These are phyloP conservation scores for Antheraea mylitta DNA, from an alignment of 1,140 invertebrate species.

Conservation along the genomic window DNA sequence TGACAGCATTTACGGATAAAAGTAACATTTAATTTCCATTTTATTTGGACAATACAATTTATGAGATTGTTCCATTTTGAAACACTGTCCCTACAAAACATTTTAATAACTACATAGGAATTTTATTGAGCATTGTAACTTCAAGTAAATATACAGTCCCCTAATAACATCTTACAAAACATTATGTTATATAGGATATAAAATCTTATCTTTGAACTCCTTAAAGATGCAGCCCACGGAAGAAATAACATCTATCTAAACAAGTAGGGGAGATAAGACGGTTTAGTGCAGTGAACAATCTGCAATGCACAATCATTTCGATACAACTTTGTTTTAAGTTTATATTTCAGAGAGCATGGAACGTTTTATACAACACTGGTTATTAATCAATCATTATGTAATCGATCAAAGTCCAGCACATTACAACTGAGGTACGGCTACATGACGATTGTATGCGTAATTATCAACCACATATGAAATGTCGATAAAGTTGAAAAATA, in stretches of 20 bases:
- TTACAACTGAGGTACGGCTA: no score
- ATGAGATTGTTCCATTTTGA: background rate
- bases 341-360: no score
- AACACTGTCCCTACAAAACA: background rate
- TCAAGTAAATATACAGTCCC: background rate
- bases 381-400: no score
- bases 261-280: conserved; percentile 52
- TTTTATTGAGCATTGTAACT: background rate
- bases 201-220: conserved; percentile 47
- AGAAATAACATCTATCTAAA: conserved; percentile 43
- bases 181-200: conserved; percentile 40
- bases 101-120: background rate
- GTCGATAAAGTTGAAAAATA: no score
- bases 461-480: no score
- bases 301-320: conserved; percentile 24
- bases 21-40: no score
- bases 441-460: no score
- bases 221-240: conserved; percentile 49
- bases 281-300: conserved; percentile 40
- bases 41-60: no score
- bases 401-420: no score
- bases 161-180: background rate
- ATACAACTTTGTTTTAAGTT: background rate
- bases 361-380: no score
- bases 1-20: no score